phyloP scores from a whole-genome alignment of 2,888 invertebrate genomes.

The Malthinus seriepunctatus region DNA sequence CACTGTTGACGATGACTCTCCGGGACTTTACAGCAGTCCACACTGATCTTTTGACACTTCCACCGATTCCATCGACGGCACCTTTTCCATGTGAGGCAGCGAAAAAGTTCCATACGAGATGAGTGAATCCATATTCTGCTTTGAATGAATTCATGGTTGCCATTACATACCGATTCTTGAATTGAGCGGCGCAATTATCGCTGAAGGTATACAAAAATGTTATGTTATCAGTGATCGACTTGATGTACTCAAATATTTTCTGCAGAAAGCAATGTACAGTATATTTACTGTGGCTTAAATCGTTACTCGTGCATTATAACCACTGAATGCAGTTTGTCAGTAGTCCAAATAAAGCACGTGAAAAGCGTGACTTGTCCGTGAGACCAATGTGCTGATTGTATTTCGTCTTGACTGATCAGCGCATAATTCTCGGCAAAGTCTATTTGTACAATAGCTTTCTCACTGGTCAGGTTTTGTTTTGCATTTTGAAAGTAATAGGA shows the following conservation, averaged over 20 bases:
- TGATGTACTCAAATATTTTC: slow-evolving; percentile 29
- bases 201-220: slow-evolving; percentile 6
- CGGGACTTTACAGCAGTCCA: slow-evolving; percentile 32
- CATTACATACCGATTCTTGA: slow-evolving; percentile 34
- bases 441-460: slow-evolving; percentile 13
- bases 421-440: slow-evolving; percentile 8
- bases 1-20: slow-evolving; percentile 25
- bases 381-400: slow-evolving; percentile 14
- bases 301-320: slow-evolving; percentile 25
- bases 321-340: slow-evolving; percentile 12
- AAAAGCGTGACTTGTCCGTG: slow-evolving; percentile 11
- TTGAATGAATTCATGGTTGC: slow-evolving; percentile 33
- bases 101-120: slow-evolving; percentile 32
- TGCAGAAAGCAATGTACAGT: slow-evolving; percentile 30
- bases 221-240: slow-evolving; percentile 20
- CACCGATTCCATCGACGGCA: slow-evolving; percentile 35
- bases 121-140: slow-evolving; percentile 27
- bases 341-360: too few relatives aligned
- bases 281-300: slow-evolving; percentile 33
- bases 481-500: slow-evolving; percentile 13
- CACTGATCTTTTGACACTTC: slow-evolving; percentile 30
- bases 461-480: slow-evolving; percentile 13
- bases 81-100: slow-evolving; percentile 25
- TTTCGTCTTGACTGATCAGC: background rate
- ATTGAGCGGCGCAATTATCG: slow-evolving; percentile 6